Evolutionary conservation across 2,888 invertebrate genomes (phyloP).

Genomic region (Norana najaformis): DNA sequence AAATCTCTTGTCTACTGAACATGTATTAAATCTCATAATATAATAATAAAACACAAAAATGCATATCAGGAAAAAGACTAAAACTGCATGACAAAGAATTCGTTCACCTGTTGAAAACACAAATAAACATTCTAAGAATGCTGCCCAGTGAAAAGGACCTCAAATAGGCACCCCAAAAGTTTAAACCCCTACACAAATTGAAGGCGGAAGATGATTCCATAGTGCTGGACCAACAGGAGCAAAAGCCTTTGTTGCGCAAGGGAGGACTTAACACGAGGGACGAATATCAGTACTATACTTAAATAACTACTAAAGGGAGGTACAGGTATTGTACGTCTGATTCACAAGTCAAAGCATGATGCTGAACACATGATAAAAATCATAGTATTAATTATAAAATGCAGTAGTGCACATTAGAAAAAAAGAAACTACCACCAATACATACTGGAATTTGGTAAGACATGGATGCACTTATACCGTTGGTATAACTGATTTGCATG

Average conservation of each 20-base stretch:
- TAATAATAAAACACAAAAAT: neutral
- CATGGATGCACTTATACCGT: neutral
- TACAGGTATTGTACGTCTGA: neutral
- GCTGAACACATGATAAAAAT: slow-evolving; percentile 6
- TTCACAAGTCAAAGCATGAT: neutral
- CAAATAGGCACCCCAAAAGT: too few species aligned
- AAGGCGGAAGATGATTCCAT: too few species aligned
- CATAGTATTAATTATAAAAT: slow-evolving; percentile 13
- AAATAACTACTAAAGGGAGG: neutral
- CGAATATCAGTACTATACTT: too few species aligned
- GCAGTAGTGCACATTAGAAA: neutral
- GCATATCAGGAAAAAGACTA: neutral
- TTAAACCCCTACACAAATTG: too few species aligned
- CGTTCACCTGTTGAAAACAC: too few species aligned
- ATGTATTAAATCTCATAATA: neutral
- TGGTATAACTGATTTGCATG: slow-evolving; percentile 8
- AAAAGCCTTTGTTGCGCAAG: too few species aligned
- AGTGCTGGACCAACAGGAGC: too few species aligned
- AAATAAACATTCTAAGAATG: too few species aligned
- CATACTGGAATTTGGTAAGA: neutral
- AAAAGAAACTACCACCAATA: neutral
- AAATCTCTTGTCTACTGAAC: neutral
- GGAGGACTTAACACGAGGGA: too few species aligned
- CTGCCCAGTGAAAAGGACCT: too few species aligned
- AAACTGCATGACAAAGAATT: neutral